Evolutionary conservation across 2,888 invertebrate genomes (phyloP).

Genomic region (Eugnorisma glareosa): DNA sequence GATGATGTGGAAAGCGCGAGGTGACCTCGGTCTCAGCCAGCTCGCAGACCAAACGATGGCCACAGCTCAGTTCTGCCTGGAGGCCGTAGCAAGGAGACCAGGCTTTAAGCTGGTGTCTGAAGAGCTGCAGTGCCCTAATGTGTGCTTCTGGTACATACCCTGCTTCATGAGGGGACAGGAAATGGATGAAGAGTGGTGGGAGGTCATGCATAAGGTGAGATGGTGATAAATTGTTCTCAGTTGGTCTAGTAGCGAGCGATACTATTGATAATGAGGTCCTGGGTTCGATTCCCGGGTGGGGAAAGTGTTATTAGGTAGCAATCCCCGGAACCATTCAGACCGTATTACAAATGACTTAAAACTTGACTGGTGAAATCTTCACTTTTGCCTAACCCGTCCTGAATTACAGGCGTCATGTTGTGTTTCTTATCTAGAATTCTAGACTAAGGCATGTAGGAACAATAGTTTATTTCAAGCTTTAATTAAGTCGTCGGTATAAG

Average conservation of each 20-base stretch:
- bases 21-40: conserved; percentile 90
- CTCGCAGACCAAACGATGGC: conserved; percentile 92
- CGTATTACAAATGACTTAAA: not conserved
- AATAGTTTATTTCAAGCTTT: not conserved
- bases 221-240: too few relatives aligned
- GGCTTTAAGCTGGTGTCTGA: conserved; percentile 91
- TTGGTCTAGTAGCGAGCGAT: not conserved
- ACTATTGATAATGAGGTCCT: not conserved
- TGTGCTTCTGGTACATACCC: conserved; percentile 97
- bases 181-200: conserved; percentile 89
- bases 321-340: not conserved
- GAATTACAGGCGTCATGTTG: too few relatives aligned
- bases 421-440: not conserved
- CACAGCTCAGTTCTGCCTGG: conserved; percentile 90
- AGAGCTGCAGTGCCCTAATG: conserved; percentile 94
- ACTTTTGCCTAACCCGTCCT: too few relatives aligned
- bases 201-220: conserved; percentile 87
- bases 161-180: conserved; percentile 84
- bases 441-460: not conserved
- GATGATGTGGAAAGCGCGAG: conserved; percentile 97
- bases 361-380: not conserved
- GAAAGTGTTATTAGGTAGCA: not conserved
- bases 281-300: not conserved
- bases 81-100: conserved; percentile 85
- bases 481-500: too few relatives aligned